Base-by-base conservation (phyloP, 2,113 vertebrate genomes). In the Cisticola juncidis region DNA sequence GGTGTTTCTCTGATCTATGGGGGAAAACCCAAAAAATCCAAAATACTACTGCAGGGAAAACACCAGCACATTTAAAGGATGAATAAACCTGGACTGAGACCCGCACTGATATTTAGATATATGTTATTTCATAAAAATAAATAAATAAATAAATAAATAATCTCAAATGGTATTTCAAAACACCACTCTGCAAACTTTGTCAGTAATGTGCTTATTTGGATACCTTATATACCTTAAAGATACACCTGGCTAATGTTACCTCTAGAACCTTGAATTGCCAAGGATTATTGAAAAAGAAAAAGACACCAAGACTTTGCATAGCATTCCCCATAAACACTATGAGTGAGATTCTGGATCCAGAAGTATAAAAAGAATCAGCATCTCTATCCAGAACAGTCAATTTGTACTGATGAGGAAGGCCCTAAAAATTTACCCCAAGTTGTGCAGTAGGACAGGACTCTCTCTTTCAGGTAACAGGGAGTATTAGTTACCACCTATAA, bases 271-370 rank as follows among this genome's bases (percentile, higher is more conserved):
- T 13, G 12, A 66, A 69, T 25, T 28, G 3, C 1, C 33, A 81
- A 9, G 22, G 36, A 38, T 29, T 6, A 29, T 61, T 69, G n/a
- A n/a, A n/a, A 60, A 50, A 74, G 21, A 68, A 77, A 73, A 74
- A 66, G 8, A 12, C 4, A 44, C 17, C 11, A 65, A 48, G 7
- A 45, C 54, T 66, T 93, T 74, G 2, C 5, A 51, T 8, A 81
- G 0, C 6, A 17, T 58, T 90, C 5, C 5, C 9, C 2, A 35
- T 35, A 5, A 85, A 82, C 17, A 35, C 38, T n/a, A 3, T 17
- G 4, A 36, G 13, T 44, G 42, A 86, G 21, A n/a, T 44, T 47
- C 42, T 71, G 21, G 14, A 73, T 88, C 38, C 44, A 62, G 35
- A 61, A 83, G 26, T 11, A 26, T 8, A 60, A 70, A 70, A 54